Conservation (phyloP, 1,140 invertebrate species). For the Magallana angulata region DNA sequence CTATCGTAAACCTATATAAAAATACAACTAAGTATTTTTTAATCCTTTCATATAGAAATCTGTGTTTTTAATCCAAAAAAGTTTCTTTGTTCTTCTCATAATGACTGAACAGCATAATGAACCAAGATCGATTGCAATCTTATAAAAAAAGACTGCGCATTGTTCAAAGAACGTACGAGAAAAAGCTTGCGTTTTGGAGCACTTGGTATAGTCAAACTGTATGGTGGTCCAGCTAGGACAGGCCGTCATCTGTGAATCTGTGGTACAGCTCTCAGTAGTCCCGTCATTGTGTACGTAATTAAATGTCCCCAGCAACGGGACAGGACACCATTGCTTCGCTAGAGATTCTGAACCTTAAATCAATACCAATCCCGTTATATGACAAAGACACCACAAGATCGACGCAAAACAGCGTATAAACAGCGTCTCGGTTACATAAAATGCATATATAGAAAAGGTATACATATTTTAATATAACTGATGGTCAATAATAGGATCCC, state of each 20-base stretch:
- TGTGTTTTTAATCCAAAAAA: too few species aligned
- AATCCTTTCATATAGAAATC: too few species aligned
- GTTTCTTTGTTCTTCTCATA: too few species aligned
- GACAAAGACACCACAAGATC: too few species aligned
- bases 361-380: neutral
- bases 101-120: too few species aligned
- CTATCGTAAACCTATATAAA: too few species aligned
- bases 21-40: too few species aligned
- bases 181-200: conserved; percentile 51
- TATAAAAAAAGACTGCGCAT: neutral
- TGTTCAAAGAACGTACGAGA: conserved; percentile 42
- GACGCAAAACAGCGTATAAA: too few species aligned
- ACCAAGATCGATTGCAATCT: neutral
- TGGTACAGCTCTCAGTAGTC: conserved; percentile 13
- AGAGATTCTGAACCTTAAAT: conserved; percentile 42
- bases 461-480: too few species aligned
- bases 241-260: conserved; percentile 41
- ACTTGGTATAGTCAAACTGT: conserved; percentile 51
- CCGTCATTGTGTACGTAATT: conserved; percentile 47
- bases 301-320: conserved; percentile 46
- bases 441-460: too few species aligned
- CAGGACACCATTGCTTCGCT: conserved; percentile 42
- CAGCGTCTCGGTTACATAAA: too few species aligned
- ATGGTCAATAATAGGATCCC: too few species aligned
- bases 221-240: conserved; percentile 47